A percentile compares a stretch with the other conserved stretches of the same genome.
Conservation (phyloP, 2,113 vertebrate genomes). For the Ovibos moschatus region DNA sequence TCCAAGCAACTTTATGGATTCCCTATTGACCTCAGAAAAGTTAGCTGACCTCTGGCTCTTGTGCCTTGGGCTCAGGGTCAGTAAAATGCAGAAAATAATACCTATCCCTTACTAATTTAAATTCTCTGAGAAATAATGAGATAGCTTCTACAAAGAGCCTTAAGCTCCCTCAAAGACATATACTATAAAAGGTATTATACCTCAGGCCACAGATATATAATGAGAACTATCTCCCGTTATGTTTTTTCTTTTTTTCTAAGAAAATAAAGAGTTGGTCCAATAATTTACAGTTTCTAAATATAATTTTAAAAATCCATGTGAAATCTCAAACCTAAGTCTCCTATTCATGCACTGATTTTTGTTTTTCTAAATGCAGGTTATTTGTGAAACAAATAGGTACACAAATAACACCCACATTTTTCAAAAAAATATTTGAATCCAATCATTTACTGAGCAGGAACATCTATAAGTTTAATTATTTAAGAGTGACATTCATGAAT, state of each 20-base stretch:
- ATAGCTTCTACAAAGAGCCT: constrained; percentile 52
- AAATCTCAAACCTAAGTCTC: background rate
- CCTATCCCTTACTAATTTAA: background rate
- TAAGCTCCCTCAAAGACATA: constrained; percentile 61
- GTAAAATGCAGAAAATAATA: constrained; percentile 29
- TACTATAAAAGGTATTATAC: constrained; percentile 60
- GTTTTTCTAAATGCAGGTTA: background rate
- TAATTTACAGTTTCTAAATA: background rate
- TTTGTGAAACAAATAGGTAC: background rate
- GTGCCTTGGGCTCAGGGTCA: constrained; percentile 16
- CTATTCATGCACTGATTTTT: background rate
- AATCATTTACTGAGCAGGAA: background rate
- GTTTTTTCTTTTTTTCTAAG: background rate
- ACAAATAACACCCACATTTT: background rate
- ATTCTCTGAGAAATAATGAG: constrained; percentile 57
- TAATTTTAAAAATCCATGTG: background rate
- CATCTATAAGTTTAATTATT: background rate
- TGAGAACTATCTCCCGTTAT: background rate
- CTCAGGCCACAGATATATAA: constrained; percentile 48
- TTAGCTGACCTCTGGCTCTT: background rate
- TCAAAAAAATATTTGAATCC: background rate
- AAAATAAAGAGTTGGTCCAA: background rate
- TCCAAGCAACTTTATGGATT: background rate
- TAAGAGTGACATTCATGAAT: background rate
- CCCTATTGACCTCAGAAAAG: background rate